A percentile compares a stretch with the other conserved stretches of the same genome.
phyloP scores from a whole-genome alignment of 1,140 invertebrate genomes.

The Rhopalosiphum padi region DNA sequence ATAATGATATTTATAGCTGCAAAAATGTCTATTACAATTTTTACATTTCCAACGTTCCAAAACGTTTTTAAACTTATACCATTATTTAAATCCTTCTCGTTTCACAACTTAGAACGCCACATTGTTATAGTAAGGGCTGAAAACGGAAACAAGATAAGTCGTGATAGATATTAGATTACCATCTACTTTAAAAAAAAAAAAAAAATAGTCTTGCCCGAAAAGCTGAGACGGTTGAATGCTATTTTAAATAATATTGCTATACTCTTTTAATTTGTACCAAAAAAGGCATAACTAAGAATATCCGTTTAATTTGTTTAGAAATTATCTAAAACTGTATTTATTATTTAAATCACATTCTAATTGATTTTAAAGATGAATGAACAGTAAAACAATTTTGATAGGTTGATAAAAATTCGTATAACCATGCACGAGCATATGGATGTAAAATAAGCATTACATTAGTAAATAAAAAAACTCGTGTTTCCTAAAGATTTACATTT shows the following conservation, averaged over 20 bases:
- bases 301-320: too few species aligned
- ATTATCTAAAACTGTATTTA: too few species aligned
- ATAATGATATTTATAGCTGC: not conserved
- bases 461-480: not conserved
- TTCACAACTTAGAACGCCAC: not conserved
- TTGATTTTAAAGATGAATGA: not conserved
- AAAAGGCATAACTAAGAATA: not conserved
- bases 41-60: not conserved
- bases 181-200: too few species aligned
- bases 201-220: not conserved
- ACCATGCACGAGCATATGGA: not conserved
- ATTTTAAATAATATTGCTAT: not conserved
- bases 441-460: not conserved
- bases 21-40: not conserved
- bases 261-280: not conserved
- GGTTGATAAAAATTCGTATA: not conserved
- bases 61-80: not conserved
- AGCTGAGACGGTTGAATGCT: not conserved
- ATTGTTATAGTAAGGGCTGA: not conserved
- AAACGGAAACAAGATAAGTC: not conserved
- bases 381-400: not conserved
- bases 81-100: not conserved
- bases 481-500: not conserved
- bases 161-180: not conserved
- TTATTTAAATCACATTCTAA: not conserved